phyloP scores from a whole-genome alignment of 2,113 vertebrate species.

The Nycticryphes semicollaris region DNA sequence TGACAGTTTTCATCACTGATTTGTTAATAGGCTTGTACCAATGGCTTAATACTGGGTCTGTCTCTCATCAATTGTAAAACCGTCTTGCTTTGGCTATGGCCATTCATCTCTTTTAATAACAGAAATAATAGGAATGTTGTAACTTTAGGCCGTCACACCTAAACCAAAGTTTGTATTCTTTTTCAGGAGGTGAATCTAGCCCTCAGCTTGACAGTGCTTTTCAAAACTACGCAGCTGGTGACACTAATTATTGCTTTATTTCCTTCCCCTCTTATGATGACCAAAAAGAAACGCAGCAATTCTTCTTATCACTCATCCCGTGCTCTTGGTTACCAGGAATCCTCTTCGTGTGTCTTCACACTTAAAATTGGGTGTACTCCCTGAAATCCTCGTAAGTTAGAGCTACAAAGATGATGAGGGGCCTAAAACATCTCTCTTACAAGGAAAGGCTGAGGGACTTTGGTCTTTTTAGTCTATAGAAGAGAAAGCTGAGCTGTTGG shows the following conservation, averaged over 20 bases:
- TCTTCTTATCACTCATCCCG: neutral
- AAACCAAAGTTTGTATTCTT: neutral
- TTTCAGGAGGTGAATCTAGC: neutral
- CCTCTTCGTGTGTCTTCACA: neutral
- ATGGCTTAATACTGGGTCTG: neutral
- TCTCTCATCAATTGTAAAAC: neutral
- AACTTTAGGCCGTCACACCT: neutral
- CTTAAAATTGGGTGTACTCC: accelerated
- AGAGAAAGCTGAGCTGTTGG: too few species aligned
- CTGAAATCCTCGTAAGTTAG: neutral
- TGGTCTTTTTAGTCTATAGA: too few species aligned
- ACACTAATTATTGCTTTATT: conserved; percentile 11
- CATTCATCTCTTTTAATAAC: neutral
- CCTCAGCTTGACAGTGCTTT: neutral
- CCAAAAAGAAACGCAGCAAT: neutral
- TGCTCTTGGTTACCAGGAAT: neutral
- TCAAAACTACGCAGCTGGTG: neutral
- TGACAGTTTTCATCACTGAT: neutral
- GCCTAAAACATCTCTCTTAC: too few species aligned
- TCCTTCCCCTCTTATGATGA: neutral
- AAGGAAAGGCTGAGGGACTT: too few species aligned
- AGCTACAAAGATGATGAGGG: too few species aligned
- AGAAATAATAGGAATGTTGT: neutral
- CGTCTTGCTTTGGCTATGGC: neutral
- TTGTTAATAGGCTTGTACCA: neutral